phyloP scores from a whole-genome alignment of 1,140 invertebrate genomes.

The Drosophila lacteicornis region DNA sequence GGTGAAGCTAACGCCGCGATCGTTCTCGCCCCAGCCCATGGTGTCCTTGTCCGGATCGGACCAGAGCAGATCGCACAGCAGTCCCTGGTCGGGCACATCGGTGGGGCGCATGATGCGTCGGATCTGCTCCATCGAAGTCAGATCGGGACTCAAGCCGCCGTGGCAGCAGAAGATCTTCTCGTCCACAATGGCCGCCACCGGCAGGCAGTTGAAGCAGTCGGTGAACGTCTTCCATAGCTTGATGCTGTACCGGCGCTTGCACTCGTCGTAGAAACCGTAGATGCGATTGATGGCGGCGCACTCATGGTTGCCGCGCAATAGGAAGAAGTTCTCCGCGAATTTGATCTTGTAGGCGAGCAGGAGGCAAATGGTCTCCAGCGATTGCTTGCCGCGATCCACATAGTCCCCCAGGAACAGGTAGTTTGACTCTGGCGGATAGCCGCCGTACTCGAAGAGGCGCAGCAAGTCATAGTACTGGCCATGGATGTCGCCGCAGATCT shows the following conservation, averaged over 20 bases:
- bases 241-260: slow-evolving; percentile 11
- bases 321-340: slow-evolving; percentile 6
- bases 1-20: slow-evolving; percentile 12
- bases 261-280: slow-evolving; percentile 9
- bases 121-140: slow-evolving; percentile 7
- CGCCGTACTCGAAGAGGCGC: slow-evolving; percentile 16
- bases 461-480: slow-evolving; percentile 8
- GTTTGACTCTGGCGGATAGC: slow-evolving; percentile 3
- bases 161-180: slow-evolving; percentile 17
- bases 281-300: slow-evolving; percentile 13
- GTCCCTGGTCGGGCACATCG: slow-evolving; percentile 1
- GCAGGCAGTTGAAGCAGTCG: slow-evolving; percentile 13
- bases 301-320: slow-evolving; percentile 9
- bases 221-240: slow-evolving; percentile 14
- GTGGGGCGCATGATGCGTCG: slow-evolving; percentile 1
- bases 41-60: slow-evolving; percentile 15
- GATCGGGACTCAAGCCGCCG: slow-evolving; percentile 3
- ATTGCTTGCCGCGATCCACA: slow-evolving; percentile 7
- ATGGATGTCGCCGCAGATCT: slow-evolving; percentile 9
- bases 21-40: slow-evolving; percentile 15
- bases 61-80: slow-evolving; percentile 4
- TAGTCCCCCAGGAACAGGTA: slow-evolving; percentile 4
- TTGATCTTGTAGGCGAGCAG: slow-evolving; percentile 16
- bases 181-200: slow-evolving; percentile 11
- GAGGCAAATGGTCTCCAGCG: slow-evolving; percentile 4